These are phyloP conservation scores for Natator depressus DNA, from an alignment of 2,113 vertebrate species.

Conservation along the genomic window DNA sequence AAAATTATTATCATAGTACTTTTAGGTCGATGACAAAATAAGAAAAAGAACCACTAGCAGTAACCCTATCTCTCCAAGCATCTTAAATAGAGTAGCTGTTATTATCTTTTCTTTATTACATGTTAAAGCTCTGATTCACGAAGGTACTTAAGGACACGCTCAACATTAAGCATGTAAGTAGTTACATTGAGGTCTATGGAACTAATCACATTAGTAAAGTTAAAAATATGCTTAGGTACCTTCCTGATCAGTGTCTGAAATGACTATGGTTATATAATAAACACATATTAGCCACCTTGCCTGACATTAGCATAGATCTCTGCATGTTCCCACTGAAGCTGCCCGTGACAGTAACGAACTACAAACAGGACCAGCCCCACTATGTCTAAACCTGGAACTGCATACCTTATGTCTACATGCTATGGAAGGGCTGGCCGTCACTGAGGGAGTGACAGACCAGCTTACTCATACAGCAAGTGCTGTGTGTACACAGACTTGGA, in stretches of 20 bases:
- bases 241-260: background rate
- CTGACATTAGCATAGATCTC: background rate
- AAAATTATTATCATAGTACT: background rate
- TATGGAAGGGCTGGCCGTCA: background rate
- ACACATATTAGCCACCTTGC: background rate
- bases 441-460: background rate
- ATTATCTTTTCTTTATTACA: background rate
- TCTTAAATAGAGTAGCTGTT: background rate
- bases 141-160: background rate
- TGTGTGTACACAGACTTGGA: background rate
- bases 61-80: background rate
- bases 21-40: background rate
- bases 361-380: too few species aligned
- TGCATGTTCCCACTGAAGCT: too few species aligned
- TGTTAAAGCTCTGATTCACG: background rate
- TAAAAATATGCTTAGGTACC: background rate
- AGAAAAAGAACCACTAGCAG: background rate
- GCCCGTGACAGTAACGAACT: too few species aligned
- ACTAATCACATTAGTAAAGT: background rate
- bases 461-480: background rate
- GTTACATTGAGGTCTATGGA: background rate
- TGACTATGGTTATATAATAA: background rate
- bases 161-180: background rate
- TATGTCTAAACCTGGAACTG: too few species aligned
- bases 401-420: background rate